These are phyloP conservation scores for Maccullochella peelii DNA, from an alignment of 2,113 vertebrate genomes.

Conservation along the genomic window DNA sequence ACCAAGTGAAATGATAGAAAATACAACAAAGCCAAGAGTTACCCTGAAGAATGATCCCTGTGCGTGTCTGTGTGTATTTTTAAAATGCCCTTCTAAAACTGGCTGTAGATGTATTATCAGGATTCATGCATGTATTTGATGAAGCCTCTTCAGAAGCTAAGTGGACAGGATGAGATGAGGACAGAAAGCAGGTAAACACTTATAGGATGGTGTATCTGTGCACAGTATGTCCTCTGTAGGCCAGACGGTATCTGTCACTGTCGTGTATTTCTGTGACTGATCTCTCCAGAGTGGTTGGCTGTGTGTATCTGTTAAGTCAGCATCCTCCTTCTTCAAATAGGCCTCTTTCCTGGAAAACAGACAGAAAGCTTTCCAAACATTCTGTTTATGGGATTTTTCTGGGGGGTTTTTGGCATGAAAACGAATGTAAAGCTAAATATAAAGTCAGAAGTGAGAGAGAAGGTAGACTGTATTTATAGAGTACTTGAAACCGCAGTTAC, in stretches of 20 bases:
- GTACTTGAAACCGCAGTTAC: conserved; percentile 20
- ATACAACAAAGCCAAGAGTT: not conserved
- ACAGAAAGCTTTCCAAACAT: not conserved
- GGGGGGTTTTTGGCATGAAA: not conserved
- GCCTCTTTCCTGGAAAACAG: conserved; percentile 25
- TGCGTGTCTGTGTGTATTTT: not conserved
- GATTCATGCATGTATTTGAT: conserved; percentile 7
- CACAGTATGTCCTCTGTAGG: conserved; percentile 32
- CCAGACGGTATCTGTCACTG: conserved; percentile 56
- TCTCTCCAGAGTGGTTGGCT: conserved; percentile 47
- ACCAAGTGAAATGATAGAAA: not conserved
- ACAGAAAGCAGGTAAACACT: conserved; percentile 44
- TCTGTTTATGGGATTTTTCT: not conserved
- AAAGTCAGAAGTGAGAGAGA: not conserved
- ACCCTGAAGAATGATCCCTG: not conserved
- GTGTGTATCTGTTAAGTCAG: conserved; percentile 49
- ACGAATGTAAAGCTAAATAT: conserved; percentile 29
- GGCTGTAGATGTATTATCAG: not conserved
- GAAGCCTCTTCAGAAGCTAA: conserved; percentile 10
- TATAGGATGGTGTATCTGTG: conserved; percentile 11
- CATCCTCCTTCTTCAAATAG: conserved; percentile 32
- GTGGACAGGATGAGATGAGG: conserved; percentile 19
- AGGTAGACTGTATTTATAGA: conserved; percentile 23
- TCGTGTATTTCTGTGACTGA: conserved; percentile 45
- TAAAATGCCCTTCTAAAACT: not conserved